A percentile compares a stretch with the other conserved stretches of the same genome.
These are phyloP conservation scores for Tiphia femorata DNA, from an alignment of 2,888 invertebrate species.

Conservation along the genomic window DNA sequence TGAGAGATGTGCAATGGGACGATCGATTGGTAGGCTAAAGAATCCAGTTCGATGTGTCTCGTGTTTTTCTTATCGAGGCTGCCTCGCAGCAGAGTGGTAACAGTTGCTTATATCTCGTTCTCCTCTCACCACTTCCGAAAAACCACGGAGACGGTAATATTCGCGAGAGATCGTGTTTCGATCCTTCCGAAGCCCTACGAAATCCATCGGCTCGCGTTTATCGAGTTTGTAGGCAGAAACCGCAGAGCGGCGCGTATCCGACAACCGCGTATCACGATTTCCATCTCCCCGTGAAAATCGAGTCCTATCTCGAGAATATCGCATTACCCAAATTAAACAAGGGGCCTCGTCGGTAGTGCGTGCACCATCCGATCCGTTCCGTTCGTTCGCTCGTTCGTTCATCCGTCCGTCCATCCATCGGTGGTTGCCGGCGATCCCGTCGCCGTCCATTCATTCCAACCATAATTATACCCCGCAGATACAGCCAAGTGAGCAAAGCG, in stretches of 20 bases:
- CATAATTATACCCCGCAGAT: conserved; percentile 29
- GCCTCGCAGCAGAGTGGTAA: too few species aligned
- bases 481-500: conserved; percentile 24
- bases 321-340: conserved; percentile 42
- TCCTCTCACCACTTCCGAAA: too few species aligned
- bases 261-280: conserved; percentile 12
- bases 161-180: not conserved
- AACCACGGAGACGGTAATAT: too few species aligned
- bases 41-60: too few species aligned
- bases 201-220: conserved; percentile 13
- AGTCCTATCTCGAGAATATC: conserved; percentile 33
- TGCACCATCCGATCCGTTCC: conserved; percentile 20
- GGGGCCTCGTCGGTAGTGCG: conserved; percentile 13
- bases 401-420: conserved; percentile 23
- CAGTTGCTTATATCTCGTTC: too few species aligned
- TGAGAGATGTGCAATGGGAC: too few species aligned
- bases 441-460: conserved; percentile 14
- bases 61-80: too few species aligned
- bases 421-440: not conserved
- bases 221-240: conserved; percentile 21
- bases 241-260: conserved; percentile 4
- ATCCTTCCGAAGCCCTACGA: not conserved
- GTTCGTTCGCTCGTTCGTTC: too few species aligned
- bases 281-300: conserved; percentile 16
- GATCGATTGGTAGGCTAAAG: too few species aligned